These are phyloP conservation scores for Coreius guichenoti DNA, from an alignment of 2,797 vertebrate species.

Conservation along the genomic window DNA sequence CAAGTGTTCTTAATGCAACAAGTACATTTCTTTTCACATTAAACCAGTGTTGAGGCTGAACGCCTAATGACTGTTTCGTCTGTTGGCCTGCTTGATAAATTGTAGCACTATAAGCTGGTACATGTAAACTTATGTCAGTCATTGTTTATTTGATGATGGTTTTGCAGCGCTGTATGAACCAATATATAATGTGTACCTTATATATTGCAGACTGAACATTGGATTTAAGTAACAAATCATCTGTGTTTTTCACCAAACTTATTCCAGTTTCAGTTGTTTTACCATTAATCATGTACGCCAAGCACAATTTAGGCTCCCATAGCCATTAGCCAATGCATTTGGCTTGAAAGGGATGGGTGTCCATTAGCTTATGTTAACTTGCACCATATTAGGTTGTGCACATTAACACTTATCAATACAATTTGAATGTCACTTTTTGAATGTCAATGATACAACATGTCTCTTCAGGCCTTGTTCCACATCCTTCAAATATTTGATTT, in stretches of 20 bases:
- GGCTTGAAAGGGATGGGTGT: neutral
- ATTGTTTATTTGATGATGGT: slow-evolving; percentile 28
- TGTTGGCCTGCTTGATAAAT: neutral
- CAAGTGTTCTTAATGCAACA: neutral
- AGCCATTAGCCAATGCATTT: neutral
- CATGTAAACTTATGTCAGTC: slow-evolving; percentile 2
- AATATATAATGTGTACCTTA: neutral
- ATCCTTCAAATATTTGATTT: slow-evolving; percentile 76
- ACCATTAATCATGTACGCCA: neutral
- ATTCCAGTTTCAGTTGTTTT: neutral
- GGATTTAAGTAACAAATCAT: neutral
- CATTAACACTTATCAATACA: neutral
- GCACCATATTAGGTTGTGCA: neutral
- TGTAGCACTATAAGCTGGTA: neutral
- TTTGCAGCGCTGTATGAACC: neutral
- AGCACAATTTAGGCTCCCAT: neutral
- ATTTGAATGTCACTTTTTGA: slow-evolving; percentile 71
- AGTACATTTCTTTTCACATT: slow-evolving; percentile 16
- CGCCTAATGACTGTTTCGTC: neutral
- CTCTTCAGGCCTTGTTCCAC: slow-evolving; percentile 87
- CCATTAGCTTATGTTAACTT: neutral
- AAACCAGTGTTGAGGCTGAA: slow-evolving; percentile 32
- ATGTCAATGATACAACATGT: slow-evolving; percentile 83
- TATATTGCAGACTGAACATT: neutral
- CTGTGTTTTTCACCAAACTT: neutral